Conservation (phyloP, 2,797 vertebrate species). For the Potorous gilbertii region DNA sequence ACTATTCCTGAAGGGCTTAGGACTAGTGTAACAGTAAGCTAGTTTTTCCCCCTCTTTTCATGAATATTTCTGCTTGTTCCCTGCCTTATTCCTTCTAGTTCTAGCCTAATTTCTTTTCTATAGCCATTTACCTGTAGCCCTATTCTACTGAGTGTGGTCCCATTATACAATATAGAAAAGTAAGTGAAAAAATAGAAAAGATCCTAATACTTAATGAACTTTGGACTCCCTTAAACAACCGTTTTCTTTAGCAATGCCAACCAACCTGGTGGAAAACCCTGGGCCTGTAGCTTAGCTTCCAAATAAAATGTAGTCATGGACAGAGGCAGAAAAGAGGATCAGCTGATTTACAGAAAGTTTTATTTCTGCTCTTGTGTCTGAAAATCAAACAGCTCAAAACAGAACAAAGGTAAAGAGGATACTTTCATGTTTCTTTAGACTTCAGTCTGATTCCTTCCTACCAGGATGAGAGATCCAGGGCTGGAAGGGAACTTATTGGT, state of each 20-base stretch:
- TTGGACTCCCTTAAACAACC: conserved; percentile 56
- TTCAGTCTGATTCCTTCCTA: conserved; percentile 18
- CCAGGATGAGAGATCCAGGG: neutral
- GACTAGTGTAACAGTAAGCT: conserved; percentile 41
- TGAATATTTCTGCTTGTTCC: conserved; percentile 52
- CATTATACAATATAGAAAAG: conserved; percentile 57
- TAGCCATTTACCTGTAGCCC: conserved; percentile 43
- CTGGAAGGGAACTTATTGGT: neutral
- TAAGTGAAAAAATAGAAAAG: conserved; percentile 71
- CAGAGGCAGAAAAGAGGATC: conserved; percentile 52
- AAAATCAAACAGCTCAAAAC: conserved; percentile 48
- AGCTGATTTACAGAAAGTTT: conserved; percentile 46
- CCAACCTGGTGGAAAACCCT: conserved; percentile 44
- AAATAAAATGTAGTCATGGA: conserved; percentile 51
- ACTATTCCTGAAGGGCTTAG: neutral
- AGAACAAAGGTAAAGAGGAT: conserved; percentile 1
- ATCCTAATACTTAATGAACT: conserved; percentile 57
- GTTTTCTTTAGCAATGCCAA: conserved; percentile 71
- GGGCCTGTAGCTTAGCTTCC: conserved; percentile 67
- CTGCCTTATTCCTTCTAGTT: conserved; percentile 7
- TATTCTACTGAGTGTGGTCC: conserved; percentile 55
- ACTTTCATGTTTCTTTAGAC: conserved; percentile 1
- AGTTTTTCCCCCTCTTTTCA: conserved; percentile 5
- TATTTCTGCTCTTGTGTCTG: conserved; percentile 36
- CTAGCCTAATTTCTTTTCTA: conserved; percentile 43